Conservation (phyloP, 2,888 invertebrate species). For the Eugnorisma glareosa region DNA sequence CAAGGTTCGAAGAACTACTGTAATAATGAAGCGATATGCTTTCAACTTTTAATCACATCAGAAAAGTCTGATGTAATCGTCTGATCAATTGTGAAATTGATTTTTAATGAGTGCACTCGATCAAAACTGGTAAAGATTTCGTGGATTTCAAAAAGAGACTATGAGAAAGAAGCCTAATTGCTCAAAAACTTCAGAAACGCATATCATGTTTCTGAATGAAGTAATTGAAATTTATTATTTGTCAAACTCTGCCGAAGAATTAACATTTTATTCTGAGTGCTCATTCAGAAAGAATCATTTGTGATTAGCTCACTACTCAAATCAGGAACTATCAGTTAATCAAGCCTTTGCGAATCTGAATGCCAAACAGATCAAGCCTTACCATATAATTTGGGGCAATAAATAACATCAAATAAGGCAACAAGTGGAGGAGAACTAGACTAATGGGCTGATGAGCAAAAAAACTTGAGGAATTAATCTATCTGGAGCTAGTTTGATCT, state of each 20-base stretch:
- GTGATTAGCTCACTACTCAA: background rate
- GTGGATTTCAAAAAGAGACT: background rate
- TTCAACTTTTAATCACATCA: background rate
- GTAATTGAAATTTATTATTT: too few relatives aligned
- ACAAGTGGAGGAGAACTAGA: background rate
- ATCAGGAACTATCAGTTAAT: background rate
- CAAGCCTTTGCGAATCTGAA: background rate
- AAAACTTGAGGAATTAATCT: background rate
- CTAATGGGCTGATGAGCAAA: constrained; percentile 16
- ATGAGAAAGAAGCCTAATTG: too few relatives aligned
- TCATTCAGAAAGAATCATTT: background rate
- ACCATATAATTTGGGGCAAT: constrained; percentile 47
- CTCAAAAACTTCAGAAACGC: too few relatives aligned
- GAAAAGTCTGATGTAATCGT: background rate
- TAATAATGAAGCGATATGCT: background rate
- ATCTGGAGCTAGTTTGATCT: background rate
- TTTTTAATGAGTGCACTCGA: background rate
- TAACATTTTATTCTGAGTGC: background rate
- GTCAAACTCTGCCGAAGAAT: background rate
- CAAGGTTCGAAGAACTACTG: constrained; percentile 12
- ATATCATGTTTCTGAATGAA: too few relatives aligned
- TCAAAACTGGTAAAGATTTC: background rate
- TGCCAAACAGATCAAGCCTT: background rate
- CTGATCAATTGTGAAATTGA: background rate
- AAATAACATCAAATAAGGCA: constrained; percentile 28